These are phyloP conservation scores for Dendrolimus pini DNA, from an alignment of 2,888 invertebrate species.

Conservation along the genomic window DNA sequence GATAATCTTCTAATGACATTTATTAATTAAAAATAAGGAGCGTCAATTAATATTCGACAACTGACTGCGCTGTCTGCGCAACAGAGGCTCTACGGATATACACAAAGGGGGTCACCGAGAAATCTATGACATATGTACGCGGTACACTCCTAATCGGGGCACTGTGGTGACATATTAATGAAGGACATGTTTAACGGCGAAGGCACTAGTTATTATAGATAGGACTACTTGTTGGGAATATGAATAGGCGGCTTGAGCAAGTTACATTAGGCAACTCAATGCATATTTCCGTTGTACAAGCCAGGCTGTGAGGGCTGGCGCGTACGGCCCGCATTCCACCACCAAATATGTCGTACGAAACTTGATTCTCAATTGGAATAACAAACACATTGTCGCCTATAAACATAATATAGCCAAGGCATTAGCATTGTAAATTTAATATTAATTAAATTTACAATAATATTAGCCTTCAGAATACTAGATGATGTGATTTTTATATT, in stretches of 20 bases:
- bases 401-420: not conserved
- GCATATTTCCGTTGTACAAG: conserved; percentile 40
- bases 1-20: too few species aligned
- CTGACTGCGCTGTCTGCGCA: not conserved
- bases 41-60: not conserved
- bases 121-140: conserved; percentile 19
- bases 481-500: too few species aligned
- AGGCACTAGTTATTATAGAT: conserved; percentile 28
- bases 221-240: conserved; percentile 35
- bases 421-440: too few species aligned
- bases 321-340: conserved; percentile 50
- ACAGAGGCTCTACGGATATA: conserved; percentile 6
- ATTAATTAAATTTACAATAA: too few species aligned
- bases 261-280: conserved; percentile 30
- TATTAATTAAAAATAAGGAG: too few species aligned
- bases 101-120: conserved; percentile 24
- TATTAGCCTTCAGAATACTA: too few species aligned
- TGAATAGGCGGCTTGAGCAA: conserved; percentile 39
- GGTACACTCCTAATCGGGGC: conserved; percentile 30
- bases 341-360: conserved; percentile 57
- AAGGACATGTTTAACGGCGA: conserved; percentile 39
- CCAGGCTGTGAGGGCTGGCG: conserved; percentile 30
- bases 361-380: conserved; percentile 48
- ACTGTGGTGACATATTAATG: conserved; percentile 37
- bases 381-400: conserved; percentile 45